A percentile compares a stretch with the other conserved stretches of the same genome.
Evolutionary conservation across 2,797 vertebrate species (phyloP).

Genomic region (Micropoecilia bifurca): DNA sequence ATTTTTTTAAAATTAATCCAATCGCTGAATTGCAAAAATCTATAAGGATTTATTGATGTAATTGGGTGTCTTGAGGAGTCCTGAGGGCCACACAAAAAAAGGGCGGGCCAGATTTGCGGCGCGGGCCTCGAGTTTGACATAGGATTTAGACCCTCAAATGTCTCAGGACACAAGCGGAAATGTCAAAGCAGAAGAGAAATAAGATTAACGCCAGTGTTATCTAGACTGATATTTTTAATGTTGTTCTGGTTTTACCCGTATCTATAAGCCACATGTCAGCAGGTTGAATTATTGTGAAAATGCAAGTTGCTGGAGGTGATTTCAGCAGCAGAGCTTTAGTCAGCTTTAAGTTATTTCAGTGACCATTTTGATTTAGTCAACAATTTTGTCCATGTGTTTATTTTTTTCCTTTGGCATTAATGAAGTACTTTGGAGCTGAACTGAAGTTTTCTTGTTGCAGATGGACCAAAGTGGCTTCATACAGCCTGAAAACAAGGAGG

Average conservation of each 20-base stretch:
- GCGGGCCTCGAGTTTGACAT: too few species aligned
- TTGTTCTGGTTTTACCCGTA: background rate
- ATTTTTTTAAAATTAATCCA: too few species aligned
- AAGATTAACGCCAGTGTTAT: background rate
- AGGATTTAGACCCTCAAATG: constrained; percentile 1
- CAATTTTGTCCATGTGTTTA: too few species aligned
- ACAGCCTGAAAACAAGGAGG: background rate
- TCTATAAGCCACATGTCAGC: background rate
- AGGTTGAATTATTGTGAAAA: background rate
- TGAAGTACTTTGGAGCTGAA: too few species aligned
- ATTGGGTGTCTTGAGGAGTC: too few species aligned
- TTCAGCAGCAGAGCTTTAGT: background rate
- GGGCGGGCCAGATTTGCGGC: too few species aligned
- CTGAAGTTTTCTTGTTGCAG: background rate
- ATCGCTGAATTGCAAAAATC: too few species aligned
- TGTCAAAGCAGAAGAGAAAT: constrained; percentile 2
- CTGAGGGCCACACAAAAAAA: too few species aligned
- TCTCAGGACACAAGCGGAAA: constrained; percentile 16
- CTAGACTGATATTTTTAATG: background rate
- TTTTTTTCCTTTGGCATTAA: too few species aligned
- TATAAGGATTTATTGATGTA: too few species aligned
- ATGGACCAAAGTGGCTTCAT: background rate
- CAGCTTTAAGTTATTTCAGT: background rate
- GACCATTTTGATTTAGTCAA: too few species aligned
- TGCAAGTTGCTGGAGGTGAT: background rate